Evolutionary conservation across 2,797 vertebrate species (phyloP).

Genomic region (Limosa lapponica): DNA sequence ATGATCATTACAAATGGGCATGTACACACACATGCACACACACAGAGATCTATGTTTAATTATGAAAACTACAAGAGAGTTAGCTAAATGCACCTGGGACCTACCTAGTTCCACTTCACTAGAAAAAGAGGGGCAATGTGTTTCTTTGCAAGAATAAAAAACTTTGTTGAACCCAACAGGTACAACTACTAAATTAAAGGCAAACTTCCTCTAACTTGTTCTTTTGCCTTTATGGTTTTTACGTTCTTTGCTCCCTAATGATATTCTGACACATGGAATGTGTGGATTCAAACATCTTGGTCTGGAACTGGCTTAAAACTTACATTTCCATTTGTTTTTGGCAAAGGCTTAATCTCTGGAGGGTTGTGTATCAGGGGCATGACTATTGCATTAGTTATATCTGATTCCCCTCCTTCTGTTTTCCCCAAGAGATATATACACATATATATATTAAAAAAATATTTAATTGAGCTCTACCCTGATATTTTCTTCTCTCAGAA

Average conservation of each 20-base stretch:
- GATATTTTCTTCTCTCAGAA: not conserved
- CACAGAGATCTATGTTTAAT: not conserved
- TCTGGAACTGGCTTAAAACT: not conserved
- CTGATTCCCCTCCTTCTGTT: not conserved
- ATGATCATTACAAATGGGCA: not conserved
- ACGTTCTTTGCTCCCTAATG: not conserved
- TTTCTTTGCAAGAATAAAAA: not conserved
- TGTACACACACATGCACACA: rapidly evolving
- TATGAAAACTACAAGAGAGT: not conserved
- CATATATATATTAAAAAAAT: not conserved
- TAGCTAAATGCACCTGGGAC: not conserved
- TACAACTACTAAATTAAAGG: not conserved
- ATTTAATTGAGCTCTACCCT: rapidly evolving
- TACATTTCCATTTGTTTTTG: not conserved
- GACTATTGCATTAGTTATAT: not conserved
- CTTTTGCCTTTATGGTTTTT: not conserved
- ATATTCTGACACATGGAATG: not conserved
- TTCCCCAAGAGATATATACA: not conserved
- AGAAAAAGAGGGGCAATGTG: not conserved
- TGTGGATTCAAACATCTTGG: not conserved
- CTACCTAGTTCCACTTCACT: not conserved
- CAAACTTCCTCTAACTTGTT: not conserved
- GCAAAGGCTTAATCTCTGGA: not conserved
- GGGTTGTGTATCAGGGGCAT: not conserved
- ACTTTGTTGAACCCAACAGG: not conserved